A percentile compares a stretch with the other conserved stretches of the same genome.
These are phyloP conservation scores for Anthoscopus minutus DNA, from an alignment of 2,113 vertebrate genomes.

Conservation along the genomic window DNA sequence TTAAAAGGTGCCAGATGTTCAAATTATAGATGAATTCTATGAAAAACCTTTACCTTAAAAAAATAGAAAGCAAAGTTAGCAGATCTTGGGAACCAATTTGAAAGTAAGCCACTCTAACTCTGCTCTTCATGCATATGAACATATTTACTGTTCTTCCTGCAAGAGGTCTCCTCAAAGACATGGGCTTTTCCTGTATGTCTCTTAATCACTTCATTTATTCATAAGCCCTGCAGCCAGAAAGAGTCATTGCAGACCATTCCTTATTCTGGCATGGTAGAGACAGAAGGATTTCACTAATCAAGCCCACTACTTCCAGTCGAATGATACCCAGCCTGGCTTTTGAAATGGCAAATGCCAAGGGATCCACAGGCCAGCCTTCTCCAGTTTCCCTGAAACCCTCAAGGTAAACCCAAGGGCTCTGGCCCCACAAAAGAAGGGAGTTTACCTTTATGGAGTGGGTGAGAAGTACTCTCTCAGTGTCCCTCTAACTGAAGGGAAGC, in stretches of 20 bases:
- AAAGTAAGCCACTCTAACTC: not conserved
- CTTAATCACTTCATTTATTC: not conserved
- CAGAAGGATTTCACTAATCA: not conserved
- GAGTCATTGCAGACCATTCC: not conserved
- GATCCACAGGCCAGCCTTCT: not conserved
- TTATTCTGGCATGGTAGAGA: not conserved
- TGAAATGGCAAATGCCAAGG: not conserved
- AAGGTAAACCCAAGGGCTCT: not conserved
- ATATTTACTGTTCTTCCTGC: not conserved
- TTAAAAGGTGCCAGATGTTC: not conserved
- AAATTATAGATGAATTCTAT: not conserved
- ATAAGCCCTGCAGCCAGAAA: not conserved
- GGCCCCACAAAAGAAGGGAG: not conserved
- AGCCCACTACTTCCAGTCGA: not conserved
- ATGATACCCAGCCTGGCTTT: not conserved
- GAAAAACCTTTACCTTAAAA: not conserved
- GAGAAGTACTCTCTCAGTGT: not conserved
- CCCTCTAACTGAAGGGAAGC: not conserved
- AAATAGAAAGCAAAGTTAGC: not conserved
- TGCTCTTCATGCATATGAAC: not conserved
- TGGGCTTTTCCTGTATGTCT: not conserved
- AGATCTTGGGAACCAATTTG: not conserved
- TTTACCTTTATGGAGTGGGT: not conserved
- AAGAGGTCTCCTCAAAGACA: not conserved
- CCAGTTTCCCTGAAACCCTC: not conserved